A percentile compares a stretch with the other conserved stretches of the same genome.
Evolutionary conservation across 2,113 vertebrate species (phyloP).

Genomic region (Acanthochromis polyacanthus): DNA sequence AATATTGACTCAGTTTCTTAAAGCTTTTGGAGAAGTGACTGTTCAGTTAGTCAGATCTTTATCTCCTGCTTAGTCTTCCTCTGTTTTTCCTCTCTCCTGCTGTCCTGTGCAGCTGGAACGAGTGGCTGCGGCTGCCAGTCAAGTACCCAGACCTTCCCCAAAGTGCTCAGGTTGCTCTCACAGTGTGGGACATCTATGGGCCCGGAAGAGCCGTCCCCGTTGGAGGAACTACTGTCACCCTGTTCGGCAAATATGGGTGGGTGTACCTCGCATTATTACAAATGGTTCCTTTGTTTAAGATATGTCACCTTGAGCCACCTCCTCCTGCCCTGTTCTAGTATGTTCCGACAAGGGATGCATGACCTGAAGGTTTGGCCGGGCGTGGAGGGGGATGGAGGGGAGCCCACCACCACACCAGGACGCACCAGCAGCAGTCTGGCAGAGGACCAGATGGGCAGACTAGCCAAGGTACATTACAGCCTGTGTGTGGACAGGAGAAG

Average conservation of each 20-base stretch:
- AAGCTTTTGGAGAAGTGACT: constrained; percentile 1
- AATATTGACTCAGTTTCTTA: neutral
- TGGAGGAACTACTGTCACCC: constrained; percentile 94
- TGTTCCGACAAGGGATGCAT: constrained; percentile 99
- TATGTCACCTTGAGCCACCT: neutral
- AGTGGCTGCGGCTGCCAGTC: constrained; percentile 96
- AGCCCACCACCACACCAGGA: constrained; percentile 94
- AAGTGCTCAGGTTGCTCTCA: constrained; percentile 95
- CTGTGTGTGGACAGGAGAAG: neutral
- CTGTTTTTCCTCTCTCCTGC: neutral
- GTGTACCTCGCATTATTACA: neutral
- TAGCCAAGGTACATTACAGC: constrained; percentile 92
- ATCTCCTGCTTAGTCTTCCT: neutral
- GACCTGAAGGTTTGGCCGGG: constrained; percentile 99
- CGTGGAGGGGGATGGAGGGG: constrained; percentile 93
- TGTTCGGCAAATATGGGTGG: constrained; percentile 98
- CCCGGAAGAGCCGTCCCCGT: constrained; percentile 95
- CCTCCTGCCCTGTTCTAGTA: constrained; percentile 77
- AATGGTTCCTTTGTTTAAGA: no score
- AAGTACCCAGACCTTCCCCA: constrained; percentile 97
- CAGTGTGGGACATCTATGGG: constrained; percentile 97
- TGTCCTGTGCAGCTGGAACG: constrained; percentile 91
- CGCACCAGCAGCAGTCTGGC: constrained; percentile 93
- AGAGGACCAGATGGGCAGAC: constrained; percentile 97
- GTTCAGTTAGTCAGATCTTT: neutral